Percentiles rank a stretch among this genome's conserved stretches.
These are phyloP conservation scores for Simalia tracyae DNA, from an alignment of 2,797 vertebrate genomes.

Conservation along the genomic window DNA sequence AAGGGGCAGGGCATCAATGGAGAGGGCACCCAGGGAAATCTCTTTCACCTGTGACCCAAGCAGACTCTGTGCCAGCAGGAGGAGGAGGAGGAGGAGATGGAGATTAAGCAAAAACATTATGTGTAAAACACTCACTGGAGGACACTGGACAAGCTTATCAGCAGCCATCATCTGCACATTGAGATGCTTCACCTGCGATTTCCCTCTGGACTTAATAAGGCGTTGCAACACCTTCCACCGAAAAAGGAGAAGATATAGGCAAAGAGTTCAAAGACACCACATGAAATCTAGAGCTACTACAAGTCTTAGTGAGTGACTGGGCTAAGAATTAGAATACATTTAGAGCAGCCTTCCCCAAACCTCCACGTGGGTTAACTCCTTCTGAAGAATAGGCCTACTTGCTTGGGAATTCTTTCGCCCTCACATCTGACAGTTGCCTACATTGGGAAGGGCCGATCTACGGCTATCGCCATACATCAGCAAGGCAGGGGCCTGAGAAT, in stretches of 20 bases:
- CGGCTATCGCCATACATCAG: background rate
- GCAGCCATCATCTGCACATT: conserved; percentile 97
- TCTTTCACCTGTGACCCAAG: background rate
- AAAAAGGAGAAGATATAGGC: background rate
- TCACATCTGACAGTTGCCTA: background rate
- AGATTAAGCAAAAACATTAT: background rate
- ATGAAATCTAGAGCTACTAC: background rate
- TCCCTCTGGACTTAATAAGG: conserved; percentile 93
- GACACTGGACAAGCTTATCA: conserved; percentile 93
- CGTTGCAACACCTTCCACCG: conserved; percentile 86
- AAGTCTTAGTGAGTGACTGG: background rate
- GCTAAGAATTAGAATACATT: background rate
- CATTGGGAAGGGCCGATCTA: background rate
- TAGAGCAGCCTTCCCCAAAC: background rate
- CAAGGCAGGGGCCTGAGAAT: background rate
- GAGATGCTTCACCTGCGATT: conserved; percentile 96
- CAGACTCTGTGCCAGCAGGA: background rate
- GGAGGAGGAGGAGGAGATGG: background rate
- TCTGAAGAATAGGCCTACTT: background rate
- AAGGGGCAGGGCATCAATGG: background rate
- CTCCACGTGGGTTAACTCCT: background rate
- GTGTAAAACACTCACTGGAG: conserved; percentile 82
- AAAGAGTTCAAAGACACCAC: background rate
- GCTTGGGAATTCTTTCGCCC: background rate
- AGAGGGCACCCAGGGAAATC: too few relatives aligned